Conservation (phyloP, 1,140 invertebrate species). For the Trinorchestia longiramus region DNA sequence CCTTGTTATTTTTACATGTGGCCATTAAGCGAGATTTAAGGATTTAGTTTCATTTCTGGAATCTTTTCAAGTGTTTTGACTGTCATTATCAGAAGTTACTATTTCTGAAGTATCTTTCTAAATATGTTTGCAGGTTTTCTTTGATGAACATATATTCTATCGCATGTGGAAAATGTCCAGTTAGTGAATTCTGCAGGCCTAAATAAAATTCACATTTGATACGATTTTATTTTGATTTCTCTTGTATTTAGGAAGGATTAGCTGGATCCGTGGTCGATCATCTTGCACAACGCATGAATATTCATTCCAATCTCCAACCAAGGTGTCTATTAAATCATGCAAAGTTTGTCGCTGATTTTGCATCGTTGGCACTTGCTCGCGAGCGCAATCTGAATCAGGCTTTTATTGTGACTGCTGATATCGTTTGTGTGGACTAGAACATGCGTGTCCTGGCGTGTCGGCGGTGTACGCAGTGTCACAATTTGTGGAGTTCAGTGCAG, state of each 20-base stretch:
- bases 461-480: not conserved
- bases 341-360: not conserved
- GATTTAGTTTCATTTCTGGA: not conserved
- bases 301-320: too few species aligned
- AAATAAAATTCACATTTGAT: not conserved
- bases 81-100: not conserved
- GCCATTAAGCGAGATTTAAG: not conserved
- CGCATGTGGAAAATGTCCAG: not conserved
- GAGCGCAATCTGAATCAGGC: not conserved
- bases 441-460: not conserved
- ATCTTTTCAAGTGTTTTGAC: not conserved
- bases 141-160: not conserved
- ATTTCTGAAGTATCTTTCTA: not conserved
- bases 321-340: not conserved
- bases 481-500: conserved; percentile 10
- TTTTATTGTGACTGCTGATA: not conserved
- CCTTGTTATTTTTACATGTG: not conserved
- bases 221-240: not conserved
- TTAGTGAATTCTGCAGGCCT: not conserved
- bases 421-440: too few species aligned
- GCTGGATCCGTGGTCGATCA: not conserved
- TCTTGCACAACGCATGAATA: too few species aligned
- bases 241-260: not conserved
- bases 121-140: not conserved
- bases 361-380: not conserved